phyloP scores from a whole-genome alignment of 2,113 vertebrate genomes.

The Bagarius yarrelli region DNA sequence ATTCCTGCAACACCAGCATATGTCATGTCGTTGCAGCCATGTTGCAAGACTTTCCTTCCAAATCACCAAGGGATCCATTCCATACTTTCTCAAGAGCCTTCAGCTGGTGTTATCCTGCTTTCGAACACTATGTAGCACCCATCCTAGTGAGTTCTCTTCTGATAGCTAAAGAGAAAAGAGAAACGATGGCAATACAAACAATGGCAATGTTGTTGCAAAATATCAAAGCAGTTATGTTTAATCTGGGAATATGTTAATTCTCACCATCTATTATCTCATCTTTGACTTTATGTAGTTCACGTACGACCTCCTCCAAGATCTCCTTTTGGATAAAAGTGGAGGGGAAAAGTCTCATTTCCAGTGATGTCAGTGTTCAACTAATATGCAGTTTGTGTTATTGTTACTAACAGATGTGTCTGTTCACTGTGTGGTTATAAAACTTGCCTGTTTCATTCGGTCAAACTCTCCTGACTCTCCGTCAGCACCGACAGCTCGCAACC shows the following conservation, averaged over 20 bases:
- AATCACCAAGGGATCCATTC: constrained; percentile 36
- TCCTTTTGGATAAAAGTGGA: constrained; percentile 73
- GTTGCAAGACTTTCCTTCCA: constrained; percentile 67
- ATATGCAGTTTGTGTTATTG: background rate
- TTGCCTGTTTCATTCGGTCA: constrained; percentile 97
- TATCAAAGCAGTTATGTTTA: background rate
- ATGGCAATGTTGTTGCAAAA: background rate
- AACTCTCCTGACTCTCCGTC: constrained; percentile 92
- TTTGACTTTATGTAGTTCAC: constrained; percentile 97
- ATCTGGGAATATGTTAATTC: constrained; percentile 40
- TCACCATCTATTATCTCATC: constrained; percentile 98
- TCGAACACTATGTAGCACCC: constrained; percentile 84
- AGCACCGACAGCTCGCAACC: constrained; percentile 89
- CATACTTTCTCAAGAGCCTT: constrained; percentile 63
- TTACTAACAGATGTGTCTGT: background rate
- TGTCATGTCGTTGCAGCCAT: constrained; percentile 68
- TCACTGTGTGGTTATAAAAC: constrained; percentile 34
- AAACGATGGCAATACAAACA: constrained; percentile 9
- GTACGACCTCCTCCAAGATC: constrained; percentile 98
- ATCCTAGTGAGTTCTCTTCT: constrained; percentile 95
- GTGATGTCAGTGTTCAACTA: background rate
- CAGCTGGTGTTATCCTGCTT: constrained; percentile 55
- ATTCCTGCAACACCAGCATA: constrained; percentile 65
- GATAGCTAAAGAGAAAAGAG: constrained; percentile 77
- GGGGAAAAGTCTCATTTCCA: background rate